Evolutionary conservation across 2,888 invertebrate genomes (phyloP), one percentile per base, ranked within the genome.

Genomic region (Tetramorium bicarinatum): DNA sequence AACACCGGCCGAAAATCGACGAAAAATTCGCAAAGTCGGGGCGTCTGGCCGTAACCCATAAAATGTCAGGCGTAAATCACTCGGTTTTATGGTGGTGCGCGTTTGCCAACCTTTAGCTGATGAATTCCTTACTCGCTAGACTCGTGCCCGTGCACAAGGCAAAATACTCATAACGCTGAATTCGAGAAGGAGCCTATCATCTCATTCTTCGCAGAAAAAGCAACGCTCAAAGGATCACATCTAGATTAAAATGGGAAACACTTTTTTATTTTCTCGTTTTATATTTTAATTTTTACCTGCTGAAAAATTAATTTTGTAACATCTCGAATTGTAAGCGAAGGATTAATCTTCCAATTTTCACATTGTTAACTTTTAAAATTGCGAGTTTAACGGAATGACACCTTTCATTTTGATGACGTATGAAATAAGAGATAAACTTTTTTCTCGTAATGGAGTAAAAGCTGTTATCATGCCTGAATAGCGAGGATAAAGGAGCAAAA

Each of bases 11-110:
- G 92, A 92, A 92, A 94, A 94, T 94, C 93, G 91, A 92, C 92
- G 94, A 94, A 95, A 95, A 94, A 94, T 94, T 93, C 92, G 93
- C 93, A 92, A 94, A 94, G 92, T 92, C 92, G 92, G 72, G 89
- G 92, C 93, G 94, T 93, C 94, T 93, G 93, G 92, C 89, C 87
- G 89, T 87, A 91, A 92, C 91, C 93, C 94, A 94, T 95, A 94
- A 95, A 94, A 93, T 93, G 94, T 94, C 94, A 92, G 91, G 92
- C 93, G 93, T 95, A 95, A 95, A 95, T 95, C 95, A 95, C 92
- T 93, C 76, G 93, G 93, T 95, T 95, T 95, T 95, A 94, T 94
- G 95, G 94, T 94, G 93, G 93, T 93, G 94, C 93, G 91, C 94
- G 94, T 94, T 94, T 93, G 93, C 94, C 94, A 94, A 94, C 94